Conservation (phyloP, 2,888 invertebrate species). For the Phaedon cochleariae region DNA sequence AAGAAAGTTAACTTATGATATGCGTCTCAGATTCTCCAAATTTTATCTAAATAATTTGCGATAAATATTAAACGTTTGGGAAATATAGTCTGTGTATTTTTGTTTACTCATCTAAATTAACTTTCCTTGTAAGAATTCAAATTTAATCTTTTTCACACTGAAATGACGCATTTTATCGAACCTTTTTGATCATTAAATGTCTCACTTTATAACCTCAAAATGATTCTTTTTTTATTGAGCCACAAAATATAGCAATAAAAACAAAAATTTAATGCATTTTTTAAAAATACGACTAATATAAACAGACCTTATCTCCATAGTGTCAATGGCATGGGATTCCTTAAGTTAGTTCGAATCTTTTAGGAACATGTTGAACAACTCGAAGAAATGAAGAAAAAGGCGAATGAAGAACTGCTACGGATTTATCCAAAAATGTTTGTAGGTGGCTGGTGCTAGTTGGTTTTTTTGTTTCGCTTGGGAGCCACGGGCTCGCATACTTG, state of each 20-base stretch:
- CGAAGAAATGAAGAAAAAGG: constrained; percentile 37
- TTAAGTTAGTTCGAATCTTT: constrained; percentile 44
- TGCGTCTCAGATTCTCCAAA: not conserved
- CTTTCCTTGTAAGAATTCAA: constrained; percentile 1
- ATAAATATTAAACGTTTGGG: too few relatives aligned
- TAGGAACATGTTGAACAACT: constrained; percentile 50
- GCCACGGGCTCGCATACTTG: constrained; percentile 27
- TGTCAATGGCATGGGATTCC: constrained; percentile 49
- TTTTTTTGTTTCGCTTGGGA: constrained; percentile 31
- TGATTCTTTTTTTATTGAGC: constrained; percentile 43
- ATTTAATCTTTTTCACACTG: constrained; percentile 25
- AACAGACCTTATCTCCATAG: constrained; percentile 45
- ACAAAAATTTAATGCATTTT: constrained; percentile 53
- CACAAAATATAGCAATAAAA: constrained; percentile 51
- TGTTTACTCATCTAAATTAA: not conserved
- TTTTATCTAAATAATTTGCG: not conserved
- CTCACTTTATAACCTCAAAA: constrained; percentile 39
- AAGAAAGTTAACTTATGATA: not conserved
- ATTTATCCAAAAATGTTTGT: constrained; percentile 42
- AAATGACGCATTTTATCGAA: constrained; percentile 31
- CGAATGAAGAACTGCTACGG: constrained; percentile 34
- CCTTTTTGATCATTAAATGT: constrained; percentile 37
- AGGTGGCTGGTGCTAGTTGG: constrained; percentile 43
- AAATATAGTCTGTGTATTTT: too few relatives aligned
- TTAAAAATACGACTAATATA: constrained; percentile 42